Conservation (phyloP, 2,113 vertebrate species). For the Pluvianellus socialis region DNA sequence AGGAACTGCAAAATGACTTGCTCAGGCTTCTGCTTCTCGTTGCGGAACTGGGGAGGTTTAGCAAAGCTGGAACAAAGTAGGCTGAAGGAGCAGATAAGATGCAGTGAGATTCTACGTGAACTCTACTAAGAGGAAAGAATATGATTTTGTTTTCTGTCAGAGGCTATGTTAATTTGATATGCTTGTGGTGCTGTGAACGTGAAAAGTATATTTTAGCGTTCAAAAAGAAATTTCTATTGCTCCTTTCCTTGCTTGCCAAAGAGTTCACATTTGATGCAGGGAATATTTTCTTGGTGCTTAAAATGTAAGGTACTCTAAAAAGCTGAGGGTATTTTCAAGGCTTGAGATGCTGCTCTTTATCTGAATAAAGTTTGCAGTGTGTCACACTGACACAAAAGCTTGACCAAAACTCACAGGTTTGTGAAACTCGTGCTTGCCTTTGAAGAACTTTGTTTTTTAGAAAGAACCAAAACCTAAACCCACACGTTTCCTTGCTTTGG, state of each 20-base stretch:
- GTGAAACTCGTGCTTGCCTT: neutral
- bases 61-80: neutral
- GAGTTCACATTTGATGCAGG: neutral
- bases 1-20: neutral
- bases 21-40: neutral
- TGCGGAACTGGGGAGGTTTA: neutral
- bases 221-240: neutral
- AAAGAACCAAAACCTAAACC: neutral
- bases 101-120: neutral
- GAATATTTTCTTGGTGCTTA: neutral
- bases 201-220: neutral
- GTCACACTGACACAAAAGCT: neutral
- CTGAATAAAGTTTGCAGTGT: neutral
- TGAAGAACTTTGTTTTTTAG: neutral
- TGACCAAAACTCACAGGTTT: neutral
- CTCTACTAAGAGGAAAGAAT: neutral
- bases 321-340: neutral
- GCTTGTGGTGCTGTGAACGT: neutral
- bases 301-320: neutral
- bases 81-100: neutral
- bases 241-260: neutral
- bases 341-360: neutral
- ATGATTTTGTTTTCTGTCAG: neutral
- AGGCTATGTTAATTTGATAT: neutral
- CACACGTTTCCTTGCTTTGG: neutral